Base-by-base conservation (phyloP, 2,113 vertebrate species). In the Donacobius atricapilla region DNA sequence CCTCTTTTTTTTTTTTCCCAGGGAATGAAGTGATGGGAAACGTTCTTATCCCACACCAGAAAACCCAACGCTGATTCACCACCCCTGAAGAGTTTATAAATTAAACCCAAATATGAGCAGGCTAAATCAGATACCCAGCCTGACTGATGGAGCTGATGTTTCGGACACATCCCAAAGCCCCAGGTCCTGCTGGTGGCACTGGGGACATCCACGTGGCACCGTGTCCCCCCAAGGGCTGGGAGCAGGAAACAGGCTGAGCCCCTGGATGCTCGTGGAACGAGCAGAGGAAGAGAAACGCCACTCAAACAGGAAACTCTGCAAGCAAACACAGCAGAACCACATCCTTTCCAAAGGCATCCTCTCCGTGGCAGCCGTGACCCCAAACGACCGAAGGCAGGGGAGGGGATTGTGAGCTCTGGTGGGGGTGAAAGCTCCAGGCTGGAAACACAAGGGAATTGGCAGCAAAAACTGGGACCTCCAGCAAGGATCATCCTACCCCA, bases 251-350 rank as follows among this genome's bases (percentile, higher is more conserved):
- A 0, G n/a, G 42, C 51, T 18, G 68, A 83, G 87, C 56, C 61
- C 64, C 44, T 28, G 85, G 76, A 57, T 21, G 80, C 68, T 72
- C 5, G 0, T 5, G 58, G 70, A 6, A 63, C 0, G 1, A 89
- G 72, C 39, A 78, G 87, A 93, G 91, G 83, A 81, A 81, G 42
- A 66, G 92, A 69, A 96, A 44, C 25, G 0, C 4, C 70, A 24
- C 35, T 75, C 4, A 0, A 40, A 51, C 72, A 91, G 95, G 94
- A 96, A 97, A 35, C 35, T 42, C 16, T 35, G 79, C 65, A 23
- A 78, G 91, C 86, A 90, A 89, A 90, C 47, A 8, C 91, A 91
- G 91, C 87, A 95, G 53, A 91, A 88, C 23, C 44, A 28, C 93
- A 89, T 94, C 94, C 93, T 92, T 30, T 12, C 54, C 5, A 4